phyloP scores from a whole-genome alignment of 2,888 invertebrate species.

The Synanthedon formicaeformis region DNA sequence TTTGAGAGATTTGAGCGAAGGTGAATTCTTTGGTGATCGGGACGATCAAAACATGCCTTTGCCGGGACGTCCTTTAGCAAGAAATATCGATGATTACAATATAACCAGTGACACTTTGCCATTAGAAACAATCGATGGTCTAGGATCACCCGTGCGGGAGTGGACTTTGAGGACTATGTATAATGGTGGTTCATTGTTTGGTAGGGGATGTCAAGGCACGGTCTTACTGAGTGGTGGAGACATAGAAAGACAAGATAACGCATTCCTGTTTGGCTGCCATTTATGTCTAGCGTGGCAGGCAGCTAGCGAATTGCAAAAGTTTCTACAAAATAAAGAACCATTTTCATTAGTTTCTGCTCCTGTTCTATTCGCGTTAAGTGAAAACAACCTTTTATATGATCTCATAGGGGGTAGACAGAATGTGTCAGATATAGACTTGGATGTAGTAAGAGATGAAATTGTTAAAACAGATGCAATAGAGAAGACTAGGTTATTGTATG shows the following conservation, averaged over 20 bases:
- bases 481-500: constrained; percentile 36
- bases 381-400: constrained; percentile 76
- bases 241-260: constrained; percentile 75
- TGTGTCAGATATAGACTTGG: constrained; percentile 73
- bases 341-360: constrained; percentile 85
- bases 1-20: constrained; percentile 83
- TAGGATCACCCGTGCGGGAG: constrained; percentile 73
- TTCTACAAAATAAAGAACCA: constrained; percentile 64
- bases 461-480: constrained; percentile 48
- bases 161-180: constrained; percentile 80
- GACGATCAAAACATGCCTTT: constrained; percentile 81
- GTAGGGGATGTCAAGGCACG: constrained; percentile 86
- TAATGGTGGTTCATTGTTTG: constrained; percentile 74
- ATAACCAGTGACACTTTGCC: constrained; percentile 49
- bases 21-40: constrained; percentile 81
- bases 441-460: constrained; percentile 48
- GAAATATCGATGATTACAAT: constrained; percentile 23
- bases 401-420: constrained; percentile 63
- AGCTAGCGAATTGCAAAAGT: constrained; percentile 44
- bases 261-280: constrained; percentile 84
- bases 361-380: constrained; percentile 82
- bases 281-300: constrained; percentile 87
- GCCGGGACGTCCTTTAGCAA: constrained; percentile 70
- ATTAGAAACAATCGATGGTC: constrained; percentile 37
- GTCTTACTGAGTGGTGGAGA: constrained; percentile 78